Conservation (phyloP, 2,797 vertebrate species). For the Gallinago stenura region DNA sequence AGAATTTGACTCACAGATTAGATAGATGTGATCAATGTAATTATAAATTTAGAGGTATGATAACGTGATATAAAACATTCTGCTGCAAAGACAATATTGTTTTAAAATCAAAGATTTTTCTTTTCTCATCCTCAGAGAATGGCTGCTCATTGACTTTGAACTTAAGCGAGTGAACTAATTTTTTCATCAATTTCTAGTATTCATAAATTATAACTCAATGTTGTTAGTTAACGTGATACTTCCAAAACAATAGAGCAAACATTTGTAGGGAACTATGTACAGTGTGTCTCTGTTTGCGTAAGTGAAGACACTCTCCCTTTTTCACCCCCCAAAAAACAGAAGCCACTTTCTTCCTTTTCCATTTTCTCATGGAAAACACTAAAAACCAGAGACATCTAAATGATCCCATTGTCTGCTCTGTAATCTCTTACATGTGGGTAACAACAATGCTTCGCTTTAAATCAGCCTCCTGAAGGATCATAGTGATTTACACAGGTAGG, state of each 20-base stretch:
- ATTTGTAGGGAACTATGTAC: not conserved
- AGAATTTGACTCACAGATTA: not conserved
- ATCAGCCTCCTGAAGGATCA: not conserved
- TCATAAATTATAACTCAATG: not conserved
- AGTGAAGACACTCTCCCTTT: not conserved
- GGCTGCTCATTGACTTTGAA: not conserved
- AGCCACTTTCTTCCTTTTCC: not conserved
- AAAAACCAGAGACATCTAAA: not conserved
- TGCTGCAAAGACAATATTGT: not conserved
- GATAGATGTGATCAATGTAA: not conserved
- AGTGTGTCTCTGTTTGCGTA: not conserved
- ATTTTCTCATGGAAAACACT: not conserved
- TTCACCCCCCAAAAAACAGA: not conserved
- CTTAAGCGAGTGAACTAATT: not conserved
- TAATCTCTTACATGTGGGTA: not conserved
- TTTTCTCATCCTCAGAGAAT: not conserved
- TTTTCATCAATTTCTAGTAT: not conserved
- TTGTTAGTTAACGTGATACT: not conserved
- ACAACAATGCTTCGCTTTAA: not conserved
- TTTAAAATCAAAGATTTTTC: not conserved
- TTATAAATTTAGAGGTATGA: not conserved
- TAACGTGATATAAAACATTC: not conserved
- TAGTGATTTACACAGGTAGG: not conserved
- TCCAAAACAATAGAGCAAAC: not conserved
- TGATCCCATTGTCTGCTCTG: not conserved